These are phyloP conservation scores for Hippocampus guttulatus DNA, from an alignment of 2,113 vertebrate genomes.

Conservation along the genomic window DNA sequence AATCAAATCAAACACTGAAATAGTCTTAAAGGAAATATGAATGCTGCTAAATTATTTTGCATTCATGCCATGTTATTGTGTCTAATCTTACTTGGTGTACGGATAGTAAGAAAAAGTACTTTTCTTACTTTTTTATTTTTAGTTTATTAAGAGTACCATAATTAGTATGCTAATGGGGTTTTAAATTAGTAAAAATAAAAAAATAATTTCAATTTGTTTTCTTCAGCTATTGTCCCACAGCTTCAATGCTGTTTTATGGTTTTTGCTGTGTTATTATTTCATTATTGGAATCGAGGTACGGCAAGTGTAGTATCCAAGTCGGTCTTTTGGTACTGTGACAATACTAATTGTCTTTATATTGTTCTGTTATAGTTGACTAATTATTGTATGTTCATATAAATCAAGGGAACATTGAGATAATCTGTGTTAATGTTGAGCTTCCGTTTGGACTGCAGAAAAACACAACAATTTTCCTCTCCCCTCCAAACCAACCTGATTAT, in stretches of 20 bases:
- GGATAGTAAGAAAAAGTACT: neutral
- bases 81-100: neutral
- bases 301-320: neutral
- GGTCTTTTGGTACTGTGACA: neutral
- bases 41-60: neutral
- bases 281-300: neutral
- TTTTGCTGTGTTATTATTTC: neutral
- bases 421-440: too few species aligned
- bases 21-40: neutral
- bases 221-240: too few species aligned
- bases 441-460: too few species aligned
- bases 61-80: neutral
- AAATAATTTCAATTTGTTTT: too few species aligned
- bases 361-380: too few species aligned
- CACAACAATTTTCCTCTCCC: neutral
- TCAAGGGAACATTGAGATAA: too few species aligned
- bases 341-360: neutral
- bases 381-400: too few species aligned
- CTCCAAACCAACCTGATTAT: slow-evolving; percentile 46
- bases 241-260: neutral
- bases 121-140: too few species aligned
- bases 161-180: too few species aligned
- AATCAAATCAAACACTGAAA: neutral
- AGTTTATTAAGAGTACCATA: too few species aligned
- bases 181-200: too few species aligned